phyloP scores from a whole-genome alignment of 1,140 invertebrate species.

The Cydia fagiglandana region DNA sequence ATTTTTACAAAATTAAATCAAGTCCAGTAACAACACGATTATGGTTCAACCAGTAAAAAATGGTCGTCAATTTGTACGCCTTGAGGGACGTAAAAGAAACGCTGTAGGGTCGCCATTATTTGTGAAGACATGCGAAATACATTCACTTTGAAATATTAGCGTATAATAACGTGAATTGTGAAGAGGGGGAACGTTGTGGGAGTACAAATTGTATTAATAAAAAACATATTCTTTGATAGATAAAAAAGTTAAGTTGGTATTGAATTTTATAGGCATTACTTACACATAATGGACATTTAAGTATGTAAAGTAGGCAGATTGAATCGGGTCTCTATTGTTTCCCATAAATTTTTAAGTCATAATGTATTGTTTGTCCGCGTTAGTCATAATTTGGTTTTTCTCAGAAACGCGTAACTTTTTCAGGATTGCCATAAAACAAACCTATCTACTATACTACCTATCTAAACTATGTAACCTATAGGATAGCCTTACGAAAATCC shows the following conservation, averaged over 20 bases:
- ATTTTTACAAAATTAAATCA: constrained; percentile 10
- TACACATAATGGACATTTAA: too few relatives aligned
- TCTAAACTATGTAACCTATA: too few relatives aligned
- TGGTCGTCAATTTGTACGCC: constrained; percentile 3
- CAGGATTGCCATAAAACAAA: too few relatives aligned
- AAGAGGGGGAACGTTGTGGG: not conserved
- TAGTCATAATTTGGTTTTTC: too few relatives aligned
- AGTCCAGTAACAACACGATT: not conserved
- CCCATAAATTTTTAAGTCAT: too few relatives aligned
- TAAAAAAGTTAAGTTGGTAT: not conserved
- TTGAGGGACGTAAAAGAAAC: constrained; percentile 9
- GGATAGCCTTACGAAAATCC: too few relatives aligned
- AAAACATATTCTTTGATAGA: not conserved
- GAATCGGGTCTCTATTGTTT: too few relatives aligned
- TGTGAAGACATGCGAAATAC: constrained; percentile 4
- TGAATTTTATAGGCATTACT: too few relatives aligned
- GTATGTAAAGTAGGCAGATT: too few relatives aligned
- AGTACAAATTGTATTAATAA: constrained; percentile 7
- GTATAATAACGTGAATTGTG: constrained; percentile 17
- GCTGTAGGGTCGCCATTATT: constrained; percentile 22
- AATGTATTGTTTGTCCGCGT: too few relatives aligned
- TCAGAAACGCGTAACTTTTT: too few relatives aligned
- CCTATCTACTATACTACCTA: too few relatives aligned
- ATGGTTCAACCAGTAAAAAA: not conserved
- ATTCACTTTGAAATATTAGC: constrained; percentile 21